Percentiles rank a stretch among this genome's conserved stretches.
These are phyloP conservation scores for Limnodromus scolopaceus DNA, from an alignment of 2,797 vertebrate species.

Conservation along the genomic window DNA sequence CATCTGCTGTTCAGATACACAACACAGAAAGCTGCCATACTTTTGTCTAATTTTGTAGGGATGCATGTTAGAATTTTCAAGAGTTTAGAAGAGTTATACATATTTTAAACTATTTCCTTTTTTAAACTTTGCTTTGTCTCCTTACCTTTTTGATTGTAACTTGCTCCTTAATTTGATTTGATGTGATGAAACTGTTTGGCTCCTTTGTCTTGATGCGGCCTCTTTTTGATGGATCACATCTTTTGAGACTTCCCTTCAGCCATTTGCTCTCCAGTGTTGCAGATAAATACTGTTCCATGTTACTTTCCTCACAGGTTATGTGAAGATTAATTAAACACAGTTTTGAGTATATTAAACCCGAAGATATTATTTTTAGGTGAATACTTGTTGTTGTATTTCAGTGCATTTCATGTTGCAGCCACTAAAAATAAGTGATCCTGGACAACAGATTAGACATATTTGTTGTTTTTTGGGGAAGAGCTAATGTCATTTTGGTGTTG, in stretches of 20 bases:
- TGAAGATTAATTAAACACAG: background rate
- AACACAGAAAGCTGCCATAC: background rate
- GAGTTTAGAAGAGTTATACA: background rate
- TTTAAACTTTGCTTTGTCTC: background rate
- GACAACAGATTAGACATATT: conserved; percentile 66
- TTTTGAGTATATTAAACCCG: background rate
- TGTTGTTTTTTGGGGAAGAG: conserved; percentile 55
- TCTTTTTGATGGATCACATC: background rate
- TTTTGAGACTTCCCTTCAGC: background rate
- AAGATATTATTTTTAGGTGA: background rate
- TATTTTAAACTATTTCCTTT: background rate
- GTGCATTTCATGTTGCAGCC: background rate
- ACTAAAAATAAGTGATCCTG: conserved; percentile 59
- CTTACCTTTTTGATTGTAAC: background rate
- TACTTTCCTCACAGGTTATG: background rate
- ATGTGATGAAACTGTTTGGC: background rate
- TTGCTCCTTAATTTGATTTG: background rate
- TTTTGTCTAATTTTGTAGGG: background rate
- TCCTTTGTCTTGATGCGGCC: background rate
- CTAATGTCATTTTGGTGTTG: conserved; percentile 58
- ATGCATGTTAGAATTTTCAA: background rate
- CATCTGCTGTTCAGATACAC: background rate
- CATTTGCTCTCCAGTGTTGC: background rate
- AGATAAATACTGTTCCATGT: background rate
- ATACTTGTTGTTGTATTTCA: conserved; percentile 13